These are phyloP conservation scores for Timandra comae DNA, from an alignment of 2,888 invertebrate species.

Conservation along the genomic window DNA sequence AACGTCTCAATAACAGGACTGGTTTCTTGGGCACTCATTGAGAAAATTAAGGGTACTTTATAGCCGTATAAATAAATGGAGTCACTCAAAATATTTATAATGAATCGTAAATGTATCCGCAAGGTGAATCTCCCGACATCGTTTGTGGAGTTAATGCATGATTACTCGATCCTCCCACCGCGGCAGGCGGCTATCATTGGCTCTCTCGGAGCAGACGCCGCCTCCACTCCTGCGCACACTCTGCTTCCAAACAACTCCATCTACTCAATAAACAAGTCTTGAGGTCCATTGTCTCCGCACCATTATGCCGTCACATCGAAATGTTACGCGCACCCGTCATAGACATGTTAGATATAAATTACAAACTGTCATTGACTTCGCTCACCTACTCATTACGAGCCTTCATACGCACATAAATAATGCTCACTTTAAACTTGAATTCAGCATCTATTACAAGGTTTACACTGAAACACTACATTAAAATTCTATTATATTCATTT, in stretches of 20 bases:
- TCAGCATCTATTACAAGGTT: conserved; percentile 4
- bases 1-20: conserved; percentile 36
- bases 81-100: conserved; percentile 38
- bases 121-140: conserved; percentile 45
- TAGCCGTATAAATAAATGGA: conserved; percentile 31
- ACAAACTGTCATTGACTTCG: conserved; percentile 31
- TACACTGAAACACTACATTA: conserved; percentile 2
- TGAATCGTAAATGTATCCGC: conserved; percentile 44
- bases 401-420: conserved; percentile 26
- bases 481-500: conserved; percentile 8
- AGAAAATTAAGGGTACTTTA: conserved; percentile 30
- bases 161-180: conserved; percentile 69
- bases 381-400: conserved; percentile 37
- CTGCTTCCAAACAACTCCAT: conserved; percentile 71
- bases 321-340: conserved; percentile 52
- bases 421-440: conserved; percentile 14
- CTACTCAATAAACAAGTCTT: conserved; percentile 71
- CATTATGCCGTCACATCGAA: conserved; percentile 61
- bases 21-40: conserved; percentile 23
- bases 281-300: conserved; percentile 67
- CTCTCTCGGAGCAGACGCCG: conserved; percentile 53
- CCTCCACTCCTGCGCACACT: conserved; percentile 69
- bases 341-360: conserved; percentile 56
- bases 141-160: conserved; percentile 55
- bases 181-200: conserved; percentile 59